Base-by-base conservation (phyloP, 2,797 vertebrate species). In the Tamandua tetradactyla region DNA sequence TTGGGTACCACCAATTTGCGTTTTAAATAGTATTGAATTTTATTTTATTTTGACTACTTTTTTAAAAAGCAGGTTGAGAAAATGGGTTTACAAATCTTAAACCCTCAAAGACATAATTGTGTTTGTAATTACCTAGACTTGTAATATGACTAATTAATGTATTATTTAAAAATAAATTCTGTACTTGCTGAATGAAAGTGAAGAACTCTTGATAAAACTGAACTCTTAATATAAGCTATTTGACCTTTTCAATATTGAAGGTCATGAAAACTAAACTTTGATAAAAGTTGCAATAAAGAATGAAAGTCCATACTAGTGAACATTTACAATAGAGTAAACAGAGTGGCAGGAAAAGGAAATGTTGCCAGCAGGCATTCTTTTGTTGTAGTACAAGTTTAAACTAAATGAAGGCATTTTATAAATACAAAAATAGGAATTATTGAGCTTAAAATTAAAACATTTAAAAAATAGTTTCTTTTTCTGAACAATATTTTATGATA, bases 251-350 rank as follows among this genome's bases (percentile, higher is more conserved):
- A 59, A 1, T 92, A 6, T 78, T 87, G 40, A 84, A 32, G 75
- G 18, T 87, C 75, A 91, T 87, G 82, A 95, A 92, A 86, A 89
- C 42, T 93, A 64, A 91, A 88, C 71, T 92, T 30, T 76, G 18
- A 52, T 42, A n/a, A 30, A 72, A 44, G 49, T 61, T 15, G n/a
- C 30, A 2, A 40, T 44, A 62, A 85, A 72, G 49, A 94, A 62
- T 71, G 13, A 92, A 42, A 68, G 11, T 37, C 69, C 40, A 14
- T 44, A 37, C 5, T 66, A 49, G 32, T 3, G n/a, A n/a, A 72
- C 35, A 14, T 93, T 83, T 88, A 72, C 0, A 91, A 17, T 40
- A 88, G 37, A 64, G 55, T n/a, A 27, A n/a, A n/a, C 68, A 47
- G 64, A 79, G 11, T 55, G 42, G 27, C 35, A 40, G 57, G 42